Evolutionary conservation across 2,113 vertebrate species (phyloP).

Genomic region (Paradoxurus hermaphroditus): DNA sequence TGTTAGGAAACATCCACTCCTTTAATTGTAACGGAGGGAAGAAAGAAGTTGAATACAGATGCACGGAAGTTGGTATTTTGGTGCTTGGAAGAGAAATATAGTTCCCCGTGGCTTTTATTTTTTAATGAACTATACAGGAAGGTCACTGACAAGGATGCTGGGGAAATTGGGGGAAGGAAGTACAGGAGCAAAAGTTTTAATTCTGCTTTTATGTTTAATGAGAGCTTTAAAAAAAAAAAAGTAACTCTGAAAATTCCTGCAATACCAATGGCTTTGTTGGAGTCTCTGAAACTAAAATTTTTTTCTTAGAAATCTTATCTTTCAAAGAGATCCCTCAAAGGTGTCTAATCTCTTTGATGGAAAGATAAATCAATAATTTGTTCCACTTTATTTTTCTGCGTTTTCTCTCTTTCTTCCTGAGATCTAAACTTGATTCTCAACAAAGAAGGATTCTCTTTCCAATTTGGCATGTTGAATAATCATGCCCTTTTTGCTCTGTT

Average conservation of each 20-base stretch:
- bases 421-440: background rate
- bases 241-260: background rate
- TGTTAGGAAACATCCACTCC: background rate
- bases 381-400: background rate
- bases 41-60: background rate
- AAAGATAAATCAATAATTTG: background rate
- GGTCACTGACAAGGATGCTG: background rate
- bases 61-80: background rate
- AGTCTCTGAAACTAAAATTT: background rate
- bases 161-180: background rate
- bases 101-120: background rate
- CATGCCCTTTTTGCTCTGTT: background rate
- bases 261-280: background rate
- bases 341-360: background rate
- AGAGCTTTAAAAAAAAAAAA: background rate
- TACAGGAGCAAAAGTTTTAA: background rate
- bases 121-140: background rate
- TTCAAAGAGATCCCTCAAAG: background rate
- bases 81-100: background rate
- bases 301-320: background rate
- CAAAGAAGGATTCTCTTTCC: background rate
- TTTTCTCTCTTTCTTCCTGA: background rate
- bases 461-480: background rate
- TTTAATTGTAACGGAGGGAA: background rate
- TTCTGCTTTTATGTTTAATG: background rate